A percentile compares a stretch with the other conserved stretches of the same genome.
phyloP scores from a whole-genome alignment of 2,797 vertebrate genomes.

The Notolepis coatsorum region DNA sequence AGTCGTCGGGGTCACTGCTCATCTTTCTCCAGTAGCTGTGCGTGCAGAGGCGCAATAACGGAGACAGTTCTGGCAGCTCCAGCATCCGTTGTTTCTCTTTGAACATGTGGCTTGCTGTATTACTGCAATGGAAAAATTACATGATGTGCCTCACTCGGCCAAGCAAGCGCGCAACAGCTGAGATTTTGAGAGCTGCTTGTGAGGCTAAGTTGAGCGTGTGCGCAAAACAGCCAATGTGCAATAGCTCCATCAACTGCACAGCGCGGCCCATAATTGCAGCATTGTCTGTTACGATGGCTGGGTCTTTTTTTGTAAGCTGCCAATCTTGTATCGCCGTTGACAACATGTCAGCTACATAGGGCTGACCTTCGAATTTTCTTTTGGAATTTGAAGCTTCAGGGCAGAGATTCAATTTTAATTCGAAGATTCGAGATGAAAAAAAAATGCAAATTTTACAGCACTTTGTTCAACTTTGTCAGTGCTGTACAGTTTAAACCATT shows the following conservation, averaged over 20 bases:
- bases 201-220: constrained; percentile 13
- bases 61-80: constrained; percentile 3
- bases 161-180: constrained; percentile 6
- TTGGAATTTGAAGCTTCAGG: no score
- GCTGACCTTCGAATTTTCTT: no score
- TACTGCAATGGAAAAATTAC: neutral
- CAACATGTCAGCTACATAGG: constrained; percentile 6
- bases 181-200: no score
- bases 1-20: no score
- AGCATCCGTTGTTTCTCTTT: constrained; percentile 12
- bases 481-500: no score
- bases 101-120: constrained; percentile 4
- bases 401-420: no score
- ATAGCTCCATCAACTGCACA: neutral
- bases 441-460: no score
- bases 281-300: constrained; percentile 18
- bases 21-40: no score
- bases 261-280: constrained; percentile 2
- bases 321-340: constrained; percentile 1
- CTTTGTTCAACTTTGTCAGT: no score
- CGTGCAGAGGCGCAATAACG: no score
- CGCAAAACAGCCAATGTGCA: neutral
- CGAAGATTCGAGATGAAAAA: no score
- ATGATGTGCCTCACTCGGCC: constrained; percentile 3
- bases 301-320: constrained; percentile 12